These are phyloP conservation scores for Porites evermanni DNA, from an alignment of 92 coral and sea anemone genomes.

Conservation along the genomic window DNA sequence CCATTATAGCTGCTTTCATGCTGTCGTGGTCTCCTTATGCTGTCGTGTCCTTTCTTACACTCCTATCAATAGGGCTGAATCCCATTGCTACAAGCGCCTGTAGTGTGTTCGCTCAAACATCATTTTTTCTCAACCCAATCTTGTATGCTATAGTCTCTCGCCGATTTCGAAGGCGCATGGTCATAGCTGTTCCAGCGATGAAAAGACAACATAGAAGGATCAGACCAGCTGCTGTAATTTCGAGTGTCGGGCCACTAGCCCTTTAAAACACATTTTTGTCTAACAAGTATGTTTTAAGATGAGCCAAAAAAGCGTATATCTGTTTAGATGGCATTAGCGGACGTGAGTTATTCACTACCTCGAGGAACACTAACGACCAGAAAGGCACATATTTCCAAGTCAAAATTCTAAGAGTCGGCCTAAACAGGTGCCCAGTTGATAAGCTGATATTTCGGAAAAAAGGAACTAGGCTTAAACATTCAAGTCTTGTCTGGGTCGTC, in stretches of 20 bases:
- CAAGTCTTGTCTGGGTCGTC: too few relatives aligned
- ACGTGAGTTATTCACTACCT: too few relatives aligned
- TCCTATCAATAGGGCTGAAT: neutral
- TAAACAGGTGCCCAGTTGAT: too few relatives aligned
- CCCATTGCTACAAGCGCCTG: constrained; percentile 19
- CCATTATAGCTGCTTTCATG: constrained; percentile 3
- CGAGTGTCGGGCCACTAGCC: neutral
- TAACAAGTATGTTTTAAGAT: too few relatives aligned
- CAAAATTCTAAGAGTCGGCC: too few relatives aligned
- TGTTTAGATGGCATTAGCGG: too few relatives aligned
- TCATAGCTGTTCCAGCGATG: neutral
- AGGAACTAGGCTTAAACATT: too few relatives aligned
- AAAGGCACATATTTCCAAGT: too few relatives aligned
- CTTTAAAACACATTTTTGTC: neutral
- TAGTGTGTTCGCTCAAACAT: constrained; percentile 11
- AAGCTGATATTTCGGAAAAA: too few relatives aligned
- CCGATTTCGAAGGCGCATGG: constrained; percentile 2
- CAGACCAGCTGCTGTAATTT: neutral
- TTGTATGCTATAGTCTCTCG: constrained; percentile 1
- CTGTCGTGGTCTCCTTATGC: constrained; percentile 22
- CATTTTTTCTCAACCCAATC: constrained; percentile 24
- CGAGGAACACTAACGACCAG: too few relatives aligned
- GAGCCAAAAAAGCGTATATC: too few relatives aligned
- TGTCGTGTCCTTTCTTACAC: neutral
- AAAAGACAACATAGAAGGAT: neutral